A percentile compares a stretch with the other conserved stretches of the same genome.
These are phyloP conservation scores for Neosilurus mollespiculum DNA, from an alignment of 2,797 vertebrate species.

Conservation along the genomic window DNA sequence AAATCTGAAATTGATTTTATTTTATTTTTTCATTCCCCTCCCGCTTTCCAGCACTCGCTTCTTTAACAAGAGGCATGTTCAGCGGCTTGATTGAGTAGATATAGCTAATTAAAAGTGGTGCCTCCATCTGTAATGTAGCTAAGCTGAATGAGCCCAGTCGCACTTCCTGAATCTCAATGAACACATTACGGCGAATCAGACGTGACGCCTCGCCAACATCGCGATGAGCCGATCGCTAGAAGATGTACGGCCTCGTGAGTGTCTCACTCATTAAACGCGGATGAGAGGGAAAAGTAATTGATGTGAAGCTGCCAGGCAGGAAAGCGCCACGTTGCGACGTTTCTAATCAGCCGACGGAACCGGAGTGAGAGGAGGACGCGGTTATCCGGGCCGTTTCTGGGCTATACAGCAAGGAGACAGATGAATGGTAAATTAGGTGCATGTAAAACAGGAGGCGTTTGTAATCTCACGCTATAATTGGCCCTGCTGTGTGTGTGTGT, in stretches of 20 bases:
- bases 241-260: slow-evolving; percentile 30
- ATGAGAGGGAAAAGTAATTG: slow-evolving; percentile 49
- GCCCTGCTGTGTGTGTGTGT: slow-evolving; percentile 22
- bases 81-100: slow-evolving; percentile 49
- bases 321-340: slow-evolving; percentile 30
- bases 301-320: slow-evolving; percentile 39
- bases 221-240: slow-evolving; percentile 38
- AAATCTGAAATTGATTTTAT: background rate
- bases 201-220: slow-evolving; percentile 27
- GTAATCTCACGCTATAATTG: slow-evolving; percentile 61
- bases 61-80: slow-evolving; percentile 44
- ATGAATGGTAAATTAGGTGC: slow-evolving; percentile 60
- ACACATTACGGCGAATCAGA: slow-evolving; percentile 47
- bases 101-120: slow-evolving; percentile 51
- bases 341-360: slow-evolving; percentile 48
- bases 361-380: slow-evolving; percentile 20
- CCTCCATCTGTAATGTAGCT: slow-evolving; percentile 53
- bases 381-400: slow-evolving; percentile 31
- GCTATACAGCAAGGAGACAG: slow-evolving; percentile 53
- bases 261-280: slow-evolving; percentile 45
- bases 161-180: slow-evolving; percentile 40
- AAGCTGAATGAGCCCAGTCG: slow-evolving; percentile 31
- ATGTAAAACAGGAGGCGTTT: slow-evolving; percentile 60
- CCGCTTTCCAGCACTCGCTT: slow-evolving; percentile 13
- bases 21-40: background rate